Evolutionary conservation across 2,113 vertebrate species (phyloP), one percentile per base, ranked within the genome.

Genomic region (Perca fluviatilis): DNA sequence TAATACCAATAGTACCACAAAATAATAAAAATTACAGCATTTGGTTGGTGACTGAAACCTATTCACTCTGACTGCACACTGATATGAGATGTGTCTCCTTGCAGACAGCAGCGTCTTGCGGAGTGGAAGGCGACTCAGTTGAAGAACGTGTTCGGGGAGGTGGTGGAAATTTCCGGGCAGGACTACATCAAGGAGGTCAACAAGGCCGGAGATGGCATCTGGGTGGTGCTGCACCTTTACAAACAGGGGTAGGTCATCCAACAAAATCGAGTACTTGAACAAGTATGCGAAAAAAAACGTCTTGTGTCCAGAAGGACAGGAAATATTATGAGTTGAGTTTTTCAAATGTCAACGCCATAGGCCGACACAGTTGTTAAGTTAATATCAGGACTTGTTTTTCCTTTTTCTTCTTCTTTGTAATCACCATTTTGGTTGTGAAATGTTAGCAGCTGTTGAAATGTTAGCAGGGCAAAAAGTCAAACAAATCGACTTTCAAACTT

Each of bases 211-310:
- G 95, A 96, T 0, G 95, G 92, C 27, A 93, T 98, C 84, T 99
- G 97, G 97, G 98, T 99, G 62, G 91, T 99, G 82, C 88, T 99
- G 88, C 98, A 99, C 70, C 97, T 99, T 89, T 99, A 99, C 95
- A 99, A 97, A 84, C 98, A 96, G 92, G 98, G 98, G 98, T 99
- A 95, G 94, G 95, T 65, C 27, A 5, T 11, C 16, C 53, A n/a
- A 7, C 11, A 9, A 9, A 4, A 4, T 15, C 1, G 1, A 68
- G 1, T n/a, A 0, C 10, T 36, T 51, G 0, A 57, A 9, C 23
- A 14, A 36, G 1, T 21, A 3, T 25, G 13, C 14, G 27, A 10
- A 33, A 7, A 30, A 40, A 43, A 72, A 46, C 13, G 19, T 30
- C 25, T 33, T 0, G 1, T 18, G 8, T 51, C 36, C 21, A 8